Evolutionary conservation across 2,888 invertebrate species (phyloP), one percentile per base, ranked within the genome.

Genomic region (Trachelus iudaicus): DNA sequence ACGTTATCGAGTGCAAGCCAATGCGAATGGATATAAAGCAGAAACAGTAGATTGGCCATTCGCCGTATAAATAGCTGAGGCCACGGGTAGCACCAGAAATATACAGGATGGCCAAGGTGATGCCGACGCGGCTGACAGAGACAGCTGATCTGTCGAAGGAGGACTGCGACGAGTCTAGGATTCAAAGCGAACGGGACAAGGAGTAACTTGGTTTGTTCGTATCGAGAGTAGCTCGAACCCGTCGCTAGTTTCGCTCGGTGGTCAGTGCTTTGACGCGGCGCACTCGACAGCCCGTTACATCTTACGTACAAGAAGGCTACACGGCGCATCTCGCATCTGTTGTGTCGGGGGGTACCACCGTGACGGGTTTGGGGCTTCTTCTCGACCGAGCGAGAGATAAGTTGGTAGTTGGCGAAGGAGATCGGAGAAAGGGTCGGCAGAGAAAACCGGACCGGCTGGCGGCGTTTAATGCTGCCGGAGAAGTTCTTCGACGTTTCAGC

Each of bases 291-390:
- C 77, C 86, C 87, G 87, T 87, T 88, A 87, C 85, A 80, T 85
- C 84, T 86, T 82, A 80, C 79, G 82, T 79, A 79, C 82, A 78
- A 81, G 83, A 81, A 80, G 79, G 78, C 80, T 83, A 84, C 82
- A 81, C 80, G 84, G 81, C 81, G 83, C 86, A 86, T 88, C 88
- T 86, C 82, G 84, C 88, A 89, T 88, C 88, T 88, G 88, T 86
- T 84, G 85, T 83, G 77, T 31, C 33, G 12, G 35, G 35, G 30
- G n/a, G 30, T 3, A 35, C 75, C 37, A 34, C 30, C 75, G n/a
- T 30, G 56, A 30, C 75, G 76, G 56, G 56, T 23, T 23, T 23
- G 9, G 56, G 9, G 23, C 23, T 56, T 9, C 23, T 56, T 56
- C 56, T 23, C 56, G 23, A 6, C 6, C 4, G 23, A 56, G 23